These are phyloP conservation scores for Sminthurinus signatus DNA, from an alignment of 1,140 invertebrate species.

Conservation along the genomic window DNA sequence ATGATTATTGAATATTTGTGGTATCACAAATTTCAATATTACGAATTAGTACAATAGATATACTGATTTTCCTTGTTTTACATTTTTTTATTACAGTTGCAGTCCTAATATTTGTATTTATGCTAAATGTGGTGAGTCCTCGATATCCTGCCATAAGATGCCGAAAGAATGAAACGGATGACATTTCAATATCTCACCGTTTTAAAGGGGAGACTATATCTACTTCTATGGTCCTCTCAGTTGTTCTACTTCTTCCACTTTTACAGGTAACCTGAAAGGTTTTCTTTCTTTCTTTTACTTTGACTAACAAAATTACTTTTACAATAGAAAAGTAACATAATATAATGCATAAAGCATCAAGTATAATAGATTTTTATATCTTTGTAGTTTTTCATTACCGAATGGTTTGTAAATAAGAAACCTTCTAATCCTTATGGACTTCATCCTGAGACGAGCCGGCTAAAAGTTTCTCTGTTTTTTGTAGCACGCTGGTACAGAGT, in stretches of 20 bases:
- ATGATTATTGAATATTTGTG: no score
- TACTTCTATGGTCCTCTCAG: constrained; percentile 15
- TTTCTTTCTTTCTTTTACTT: background rate
- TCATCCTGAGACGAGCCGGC: constrained; percentile 13
- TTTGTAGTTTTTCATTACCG: constrained; percentile 26
- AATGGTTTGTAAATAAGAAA: constrained; percentile 24
- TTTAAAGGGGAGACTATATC: constrained; percentile 33
- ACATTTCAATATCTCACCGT: constrained; percentile 27
- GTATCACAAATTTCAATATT: no score
- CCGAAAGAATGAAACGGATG: constrained; percentile 2
- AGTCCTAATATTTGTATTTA: background rate
- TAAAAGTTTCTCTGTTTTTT: constrained; percentile 17
- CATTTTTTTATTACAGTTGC: no score
- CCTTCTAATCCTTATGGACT: constrained; percentile 12
- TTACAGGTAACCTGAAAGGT: constrained; percentile 14
- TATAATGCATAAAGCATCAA: background rate
- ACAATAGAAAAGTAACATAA: background rate
- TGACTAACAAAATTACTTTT: background rate
- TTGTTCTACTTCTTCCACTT: constrained; percentile 21
- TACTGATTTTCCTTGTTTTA: no score
- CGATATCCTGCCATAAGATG: constrained; percentile 26
- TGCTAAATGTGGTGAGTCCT: constrained; percentile 30
- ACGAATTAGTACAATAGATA: no score
- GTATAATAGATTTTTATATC: background rate
- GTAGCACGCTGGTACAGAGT: constrained; percentile 31